Evolutionary conservation across 2,888 invertebrate genomes (phyloP), one percentile per base, ranked within the genome.

Genomic region (Spilosoma lubricipeda): DNA sequence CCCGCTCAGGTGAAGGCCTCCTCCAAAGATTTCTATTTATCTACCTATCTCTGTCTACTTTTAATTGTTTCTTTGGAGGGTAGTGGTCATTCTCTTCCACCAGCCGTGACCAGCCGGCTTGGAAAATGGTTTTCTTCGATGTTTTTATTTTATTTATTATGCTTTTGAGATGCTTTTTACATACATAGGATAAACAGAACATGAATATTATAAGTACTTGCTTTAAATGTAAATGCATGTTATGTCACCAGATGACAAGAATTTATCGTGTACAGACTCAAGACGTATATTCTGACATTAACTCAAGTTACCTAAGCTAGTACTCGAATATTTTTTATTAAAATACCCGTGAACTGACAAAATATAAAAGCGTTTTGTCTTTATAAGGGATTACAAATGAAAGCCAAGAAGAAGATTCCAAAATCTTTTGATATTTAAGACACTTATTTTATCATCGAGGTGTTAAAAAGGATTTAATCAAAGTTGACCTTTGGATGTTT

Each of bases 41-140:
- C 33, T 33, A n/a, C n/a, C 33, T 33, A 33, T 33, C 33, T 33
- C 33, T 33, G 3, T 1, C 33, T 33, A 33, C 33, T 33, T 23
- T 59, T 30, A 64, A 30, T 30, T 30, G 64, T 64, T 64, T 64
- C 64, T 64, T 64, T 13, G 64, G 64, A 64, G 64, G 64, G 64
- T 64, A 33, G 30, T 64, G 64, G 64, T 64, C 64, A 30, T 33
- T 15, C 15, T 64, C 59, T 23, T 18, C 23, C 59, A 23, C n/a
- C n/a, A n/a, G n/a, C 23, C n/a, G 59, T 33, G 33, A 33, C 33
- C 33, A 33, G 33, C 33, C 33, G 33, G 33, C 33, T 33, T 33
- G 33, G 33, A 64, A 64, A 33, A 30, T 33, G 30, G 59, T 59
- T 59, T 59, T n/a, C 27, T 59, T 59, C n/a, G 59, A n/a, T 59